Evolutionary conservation across 1,140 invertebrate species (phyloP), one percentile per base, ranked within the genome.

Genomic region (Lasioglossum albipes): DNA sequence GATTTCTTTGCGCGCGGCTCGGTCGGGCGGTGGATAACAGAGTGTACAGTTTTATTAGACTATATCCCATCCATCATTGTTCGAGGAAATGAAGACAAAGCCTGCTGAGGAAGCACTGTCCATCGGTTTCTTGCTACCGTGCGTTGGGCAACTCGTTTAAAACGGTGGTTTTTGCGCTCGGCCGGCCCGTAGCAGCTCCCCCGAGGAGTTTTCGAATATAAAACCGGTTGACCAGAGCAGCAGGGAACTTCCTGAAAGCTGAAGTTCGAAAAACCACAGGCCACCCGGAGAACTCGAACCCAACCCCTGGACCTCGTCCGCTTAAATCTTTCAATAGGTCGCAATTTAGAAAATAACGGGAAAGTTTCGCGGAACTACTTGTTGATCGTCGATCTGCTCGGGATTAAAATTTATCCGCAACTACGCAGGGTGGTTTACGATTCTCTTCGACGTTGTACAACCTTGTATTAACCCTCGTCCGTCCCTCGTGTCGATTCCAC

Each of bases 61-160:
- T 5, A 13, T 5, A 13, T 12, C 27, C 61, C 68, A 72, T 72
- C 59, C 59, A 78, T 72, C 76, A 78, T 64, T 64, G 16, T 62
- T 7, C 22, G n/a, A 27, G 20, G 41, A 18, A 61, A 59, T 45
- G 16, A 31, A 41, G 41, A n/a, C 27, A 41, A 62, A 41, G 65
- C 36, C 65, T 0, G 9, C 18, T 9, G 0, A 31, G 10, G 9
- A 52, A 10, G n/a, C n/a, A 42, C 13, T 27, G 59, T 54, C 31
- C 42, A 41, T 18, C 0, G 1, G 20, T 52, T 59, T 36, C 20
- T 78, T 64, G 16, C 52, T 45, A 0, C 36, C 16, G 20, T 22
- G 16, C 16, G 1, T 2, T 4, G n/a, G 0, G 2, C 2, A 52
- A n/a, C 42, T 69, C 18, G 42, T 45, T 73, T 54, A 31, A 65